Percentiles rank a stretch among this genome's conserved stretches.
These are phyloP conservation scores for Argentina silus DNA, from an alignment of 2,797 vertebrate genomes.

Conservation along the genomic window DNA sequence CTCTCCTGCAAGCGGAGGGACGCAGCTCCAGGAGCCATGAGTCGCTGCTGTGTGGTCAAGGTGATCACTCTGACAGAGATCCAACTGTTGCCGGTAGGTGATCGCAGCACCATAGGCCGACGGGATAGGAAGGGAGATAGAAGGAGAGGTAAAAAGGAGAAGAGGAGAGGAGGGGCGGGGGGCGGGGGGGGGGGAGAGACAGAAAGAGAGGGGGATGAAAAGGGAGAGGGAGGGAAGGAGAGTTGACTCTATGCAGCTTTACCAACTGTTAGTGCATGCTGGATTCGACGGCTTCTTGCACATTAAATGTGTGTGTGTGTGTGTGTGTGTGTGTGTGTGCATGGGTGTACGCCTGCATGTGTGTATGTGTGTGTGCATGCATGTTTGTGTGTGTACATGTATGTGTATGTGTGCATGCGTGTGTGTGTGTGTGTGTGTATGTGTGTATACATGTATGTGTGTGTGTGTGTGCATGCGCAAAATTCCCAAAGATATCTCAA, in stretches of 20 bases:
- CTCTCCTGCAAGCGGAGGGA: conserved; percentile 45
- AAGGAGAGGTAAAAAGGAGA: conserved; percentile 8
- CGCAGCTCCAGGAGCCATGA: conserved; percentile 69
- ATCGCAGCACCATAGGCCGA: conserved; percentile 18
- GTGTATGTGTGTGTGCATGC: not conserved
- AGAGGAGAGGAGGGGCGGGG: not conserved
- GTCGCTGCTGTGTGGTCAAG: conserved; percentile 77
- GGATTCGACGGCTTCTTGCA: not conserved
- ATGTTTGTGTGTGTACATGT: not conserved
- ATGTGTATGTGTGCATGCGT: no score
- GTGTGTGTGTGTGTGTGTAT: not conserved
- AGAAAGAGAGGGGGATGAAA: conserved; percentile 12
- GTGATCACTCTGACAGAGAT: conserved; percentile 82
- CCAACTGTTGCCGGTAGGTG: conserved; percentile 80
- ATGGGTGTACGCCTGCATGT: conserved; percentile 9
- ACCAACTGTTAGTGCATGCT: not conserved
- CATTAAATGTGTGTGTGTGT: conserved; percentile 5
- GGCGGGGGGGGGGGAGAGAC: not conserved
- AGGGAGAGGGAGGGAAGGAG: not conserved
- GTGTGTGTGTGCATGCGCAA: not conserved
- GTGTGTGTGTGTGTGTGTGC: conserved; percentile 28
- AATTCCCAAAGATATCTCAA: not conserved
- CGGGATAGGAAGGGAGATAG: conserved; percentile 15
- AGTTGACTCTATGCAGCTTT: not conserved
- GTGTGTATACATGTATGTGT: not conserved